These are phyloP conservation scores for Amia ocellicauda DNA, from an alignment of 2,113 vertebrate species.

Conservation along the genomic window DNA sequence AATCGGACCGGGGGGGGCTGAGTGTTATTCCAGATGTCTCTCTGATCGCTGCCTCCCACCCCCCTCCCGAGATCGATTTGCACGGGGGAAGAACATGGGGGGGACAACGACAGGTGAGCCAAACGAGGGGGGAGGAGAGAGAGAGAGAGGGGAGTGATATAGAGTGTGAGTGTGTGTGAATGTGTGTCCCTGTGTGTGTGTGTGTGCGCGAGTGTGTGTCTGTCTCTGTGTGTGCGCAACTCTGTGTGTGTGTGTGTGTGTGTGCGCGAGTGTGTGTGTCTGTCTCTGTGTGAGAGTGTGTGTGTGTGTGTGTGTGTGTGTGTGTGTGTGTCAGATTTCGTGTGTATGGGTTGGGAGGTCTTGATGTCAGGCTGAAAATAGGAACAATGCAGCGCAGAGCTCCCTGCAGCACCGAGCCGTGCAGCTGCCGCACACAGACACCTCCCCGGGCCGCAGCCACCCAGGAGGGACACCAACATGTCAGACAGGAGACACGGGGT, in stretches of 20 bases:
- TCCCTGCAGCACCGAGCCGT: too few species aligned
- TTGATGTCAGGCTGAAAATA: slow-evolving; percentile 9
- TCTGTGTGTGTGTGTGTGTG: slow-evolving; percentile 13
- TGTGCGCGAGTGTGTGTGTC: too few species aligned
- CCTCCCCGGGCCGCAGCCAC: too few species aligned
- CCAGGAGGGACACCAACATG: too few species aligned
- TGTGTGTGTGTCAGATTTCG: not conserved
- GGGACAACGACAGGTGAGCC: slow-evolving; percentile 4
- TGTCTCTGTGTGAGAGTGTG: not conserved
- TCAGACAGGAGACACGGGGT: too few species aligned
- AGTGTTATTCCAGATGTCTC: slow-evolving; percentile 60
- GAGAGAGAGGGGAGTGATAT: not conserved
- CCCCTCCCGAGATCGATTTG: slow-evolving; percentile 32
- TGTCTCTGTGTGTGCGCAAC: slow-evolving; percentile 19
- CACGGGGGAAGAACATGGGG: slow-evolving; percentile 19
- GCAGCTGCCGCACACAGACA: too few species aligned
- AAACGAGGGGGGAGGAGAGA: slow-evolving; percentile 27
- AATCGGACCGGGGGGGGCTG: slow-evolving; percentile 35
- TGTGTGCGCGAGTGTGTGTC: not conserved
- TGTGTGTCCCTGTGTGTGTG: not conserved
- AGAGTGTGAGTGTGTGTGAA: not conserved
- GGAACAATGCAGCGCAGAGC: too few species aligned
- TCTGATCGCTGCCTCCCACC: slow-evolving; percentile 35
- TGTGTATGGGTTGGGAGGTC: not conserved
- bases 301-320: slow-evolving; percentile 7